Evolutionary conservation across 2,113 vertebrate genomes (phyloP), one percentile per base, ranked within the genome.

Genomic region (Colaptes auratus): DNA sequence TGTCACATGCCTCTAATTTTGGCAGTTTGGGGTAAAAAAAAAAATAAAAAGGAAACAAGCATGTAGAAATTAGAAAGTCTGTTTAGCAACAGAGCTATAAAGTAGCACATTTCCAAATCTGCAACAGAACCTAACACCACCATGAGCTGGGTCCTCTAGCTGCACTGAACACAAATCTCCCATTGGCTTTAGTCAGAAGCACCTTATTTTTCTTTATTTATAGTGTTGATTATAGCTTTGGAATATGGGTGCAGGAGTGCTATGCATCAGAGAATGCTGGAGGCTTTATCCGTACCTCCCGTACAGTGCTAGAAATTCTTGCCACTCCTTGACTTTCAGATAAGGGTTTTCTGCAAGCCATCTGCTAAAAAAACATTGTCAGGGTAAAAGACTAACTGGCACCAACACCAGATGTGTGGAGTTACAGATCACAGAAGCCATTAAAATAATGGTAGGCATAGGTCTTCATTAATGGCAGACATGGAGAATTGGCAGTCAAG

Each of bases 1-100:
- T 53, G 63, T 93, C 66, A 72, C 36, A 86, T 60, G 33, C 77
- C 77, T 92, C 81, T 70, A 79, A 94, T 93, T 94, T 69, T 86
- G 89, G 81, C 86, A 86, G 91, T 58, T 95, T 65, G 15, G 39
- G 31, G 42, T 77, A 90, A 92, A 35, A 75, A 88, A 50, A 55
- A 67, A 79, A 88, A 75, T 4, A 27, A 53, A 88, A 77, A 44
- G 15, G 15, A 44, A 88, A 77, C 4, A 25, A 90, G 24, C 36
- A 39, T 39, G 86, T 19, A n/a, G 60, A 61, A 75, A 83, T 39
- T 12, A 77, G 89, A 93, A 66, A 27, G 28, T 20, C 90, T 92
- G 78, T 78, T 91, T 79, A 87, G 81, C 18, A 89, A n/a, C 53
- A 80, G 42, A 74, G 60, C 56, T 84, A 23, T 33, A n/a, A 33